These are phyloP conservation scores for Vulpes ferrilata DNA, from an alignment of 2,113 vertebrate species.

Conservation along the genomic window DNA sequence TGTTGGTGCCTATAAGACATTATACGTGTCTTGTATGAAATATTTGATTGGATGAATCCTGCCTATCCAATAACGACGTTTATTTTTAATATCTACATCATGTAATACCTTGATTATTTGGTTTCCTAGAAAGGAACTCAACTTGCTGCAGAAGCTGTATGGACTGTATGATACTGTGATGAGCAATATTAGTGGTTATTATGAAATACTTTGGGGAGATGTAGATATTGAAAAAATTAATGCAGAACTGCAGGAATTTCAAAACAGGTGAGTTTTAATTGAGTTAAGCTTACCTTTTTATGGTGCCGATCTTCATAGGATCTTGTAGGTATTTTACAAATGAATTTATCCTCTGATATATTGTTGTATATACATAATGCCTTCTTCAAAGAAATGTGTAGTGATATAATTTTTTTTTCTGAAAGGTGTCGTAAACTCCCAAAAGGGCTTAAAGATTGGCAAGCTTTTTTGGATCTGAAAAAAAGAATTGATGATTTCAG, in stretches of 20 bases:
- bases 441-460: conserved; percentile 90
- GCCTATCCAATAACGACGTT: neutral
- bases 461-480: conserved; percentile 89
- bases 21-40: neutral
- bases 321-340: neutral
- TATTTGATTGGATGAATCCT: conserved; percentile 33
- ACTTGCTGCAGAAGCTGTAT: conserved; percentile 90
- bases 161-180: conserved; percentile 90
- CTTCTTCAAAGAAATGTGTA: conserved; percentile 2
- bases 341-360: neutral
- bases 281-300: neutral
- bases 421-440: conserved; percentile 89
- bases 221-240: conserved; percentile 90
- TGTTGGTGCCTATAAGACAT: neutral
- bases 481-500: conserved; percentile 91
- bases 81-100: conserved; percentile 17
- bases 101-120: conserved; percentile 40
- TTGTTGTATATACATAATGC: neutral
- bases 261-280: conserved; percentile 83
- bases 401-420: neutral
- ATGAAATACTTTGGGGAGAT: conserved; percentile 90
- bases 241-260: conserved; percentile 88
- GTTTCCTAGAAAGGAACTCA: conserved; percentile 87
- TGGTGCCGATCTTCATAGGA: neutral
- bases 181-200: conserved; percentile 87